Conservation (phyloP, 2,113 vertebrate genomes). For the Leptobrachium ailaonicum region DNA sequence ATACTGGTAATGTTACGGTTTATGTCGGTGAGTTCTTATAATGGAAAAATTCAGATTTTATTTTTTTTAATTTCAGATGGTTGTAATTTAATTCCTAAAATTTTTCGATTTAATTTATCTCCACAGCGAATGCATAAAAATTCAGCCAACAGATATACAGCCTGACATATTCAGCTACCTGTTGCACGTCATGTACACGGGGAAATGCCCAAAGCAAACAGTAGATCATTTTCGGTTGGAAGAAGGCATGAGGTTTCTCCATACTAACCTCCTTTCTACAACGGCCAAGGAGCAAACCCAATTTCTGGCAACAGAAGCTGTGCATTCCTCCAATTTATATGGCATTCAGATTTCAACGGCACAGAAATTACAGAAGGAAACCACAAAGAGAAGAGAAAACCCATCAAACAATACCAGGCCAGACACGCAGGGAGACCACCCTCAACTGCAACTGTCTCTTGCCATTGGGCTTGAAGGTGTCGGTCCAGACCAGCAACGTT, state of each 20-base stretch:
- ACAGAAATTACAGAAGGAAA: constrained; percentile 79
- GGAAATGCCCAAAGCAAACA: constrained; percentile 86
- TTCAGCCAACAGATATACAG: constrained; percentile 96
- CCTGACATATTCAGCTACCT: constrained; percentile 98
- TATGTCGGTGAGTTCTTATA: too few species aligned
- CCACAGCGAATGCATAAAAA: constrained; percentile 95
- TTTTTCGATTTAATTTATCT: constrained; percentile 54
- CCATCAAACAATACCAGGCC: constrained; percentile 60
- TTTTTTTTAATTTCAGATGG: too few species aligned
- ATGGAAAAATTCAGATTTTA: too few species aligned
- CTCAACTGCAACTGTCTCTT: constrained; percentile 78
- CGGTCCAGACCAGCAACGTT: constrained; percentile 65
- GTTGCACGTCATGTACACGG: constrained; percentile 97
- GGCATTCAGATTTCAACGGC: constrained; percentile 94
- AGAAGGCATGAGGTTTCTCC: constrained; percentile 94
- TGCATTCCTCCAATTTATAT: constrained; percentile 91
- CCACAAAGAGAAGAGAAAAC: constrained; percentile 67
- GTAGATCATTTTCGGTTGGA: constrained; percentile 88
- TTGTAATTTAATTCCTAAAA: too few species aligned
- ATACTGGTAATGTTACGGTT: too few species aligned
- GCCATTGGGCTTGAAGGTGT: constrained; percentile 79
- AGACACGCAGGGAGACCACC: constrained; percentile 62
- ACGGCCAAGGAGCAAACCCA: constrained; percentile 73
- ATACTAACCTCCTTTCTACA: constrained; percentile 88
- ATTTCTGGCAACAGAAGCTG: constrained; percentile 68